Conservation (phyloP, 1,140 invertebrate species). For the Atta cephalotes region DNA sequence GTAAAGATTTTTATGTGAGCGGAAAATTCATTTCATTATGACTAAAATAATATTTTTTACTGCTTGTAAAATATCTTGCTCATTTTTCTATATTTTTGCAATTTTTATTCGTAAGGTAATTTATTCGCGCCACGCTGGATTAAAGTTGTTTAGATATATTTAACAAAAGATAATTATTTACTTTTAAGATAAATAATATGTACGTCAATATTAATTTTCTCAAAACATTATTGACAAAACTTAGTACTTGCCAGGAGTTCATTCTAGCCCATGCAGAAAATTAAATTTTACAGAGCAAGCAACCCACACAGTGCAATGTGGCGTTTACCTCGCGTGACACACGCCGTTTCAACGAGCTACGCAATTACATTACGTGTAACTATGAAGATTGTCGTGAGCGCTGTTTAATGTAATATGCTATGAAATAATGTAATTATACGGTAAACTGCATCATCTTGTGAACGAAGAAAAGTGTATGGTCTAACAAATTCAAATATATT, state of each 20-base stretch:
- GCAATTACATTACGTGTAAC: slow-evolving; percentile 54
- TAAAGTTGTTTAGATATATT: neutral
- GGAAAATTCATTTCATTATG: neutral
- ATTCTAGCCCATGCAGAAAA: slow-evolving; percentile 39
- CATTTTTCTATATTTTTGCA: neutral
- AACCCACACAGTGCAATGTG: slow-evolving; percentile 25
- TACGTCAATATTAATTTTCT: slow-evolving; percentile 12
- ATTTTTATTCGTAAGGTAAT: neutral
- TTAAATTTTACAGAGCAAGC: slow-evolving; percentile 52
- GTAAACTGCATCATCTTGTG: slow-evolving; percentile 20
- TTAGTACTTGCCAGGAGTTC: neutral
- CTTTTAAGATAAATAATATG: neutral
- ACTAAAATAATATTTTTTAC: neutral
- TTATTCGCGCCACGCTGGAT: neutral
- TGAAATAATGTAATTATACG: slow-evolving; percentile 36
- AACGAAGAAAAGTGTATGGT: slow-evolving; percentile 21
- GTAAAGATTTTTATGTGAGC: neutral
- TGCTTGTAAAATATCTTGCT: neutral
- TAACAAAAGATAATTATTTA: neutral
- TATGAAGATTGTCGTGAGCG: slow-evolving; percentile 53
- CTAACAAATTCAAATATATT: slow-evolving; percentile 1
- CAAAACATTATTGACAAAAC: slow-evolving; percentile 38
- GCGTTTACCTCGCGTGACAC: slow-evolving; percentile 53
- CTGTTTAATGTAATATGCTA: slow-evolving; percentile 41
- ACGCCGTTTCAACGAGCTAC: slow-evolving; percentile 56